Base-by-base conservation (phyloP, 2,888 invertebrate genomes). In the Gari tellinella region DNA sequence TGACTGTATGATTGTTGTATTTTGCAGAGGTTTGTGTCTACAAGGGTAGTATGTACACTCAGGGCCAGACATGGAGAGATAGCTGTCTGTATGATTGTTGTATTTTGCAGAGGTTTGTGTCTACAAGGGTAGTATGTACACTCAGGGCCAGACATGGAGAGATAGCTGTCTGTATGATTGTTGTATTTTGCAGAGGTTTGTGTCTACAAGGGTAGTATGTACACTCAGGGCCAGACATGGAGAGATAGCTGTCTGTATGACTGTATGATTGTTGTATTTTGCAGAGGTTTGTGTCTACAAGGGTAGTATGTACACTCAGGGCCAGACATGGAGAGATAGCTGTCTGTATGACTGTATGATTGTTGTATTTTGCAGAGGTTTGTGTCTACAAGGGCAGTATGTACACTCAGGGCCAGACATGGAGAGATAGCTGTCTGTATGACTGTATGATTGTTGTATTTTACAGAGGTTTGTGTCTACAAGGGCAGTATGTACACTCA, bases 341-440 rank as follows among this genome's bases (percentile, higher is more conserved):
- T 85, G 85, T 62, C 74, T 74, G 43, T 85, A 81, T 64, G 80
- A 84, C 58, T 85, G 85, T 66, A 72, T n/a, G n/a, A n/a, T n/a
- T n/a, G n/a, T n/a, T n/a, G n/a, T 48, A 51, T 51, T 45, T 60
- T 62, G 37, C 74, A 83, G 83, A 82, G 41, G 78, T 82, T 15
- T 85, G 85, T 67, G 78, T 83, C 10, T 85, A 85, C 79, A 83
- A 85, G 70, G 82, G 81, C 19, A 78, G 78, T 21, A 21, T 52
- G 21, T 85, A 83, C 55, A 74, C 66, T 1, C 73, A 78, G 38
- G 83, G 84, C 26, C 82, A 83, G 60, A 74, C 68, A 46, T 85
- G 85, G 85, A 74, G 81, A 62, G 85, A 84, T 66, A 84, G 83
- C n/a, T 85, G 85, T 62, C 74, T 74, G 43, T 85, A 81, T 64